These are phyloP conservation scores for Poecilia wingei DNA, from an alignment of 2,797 vertebrate genomes.

Conservation along the genomic window DNA sequence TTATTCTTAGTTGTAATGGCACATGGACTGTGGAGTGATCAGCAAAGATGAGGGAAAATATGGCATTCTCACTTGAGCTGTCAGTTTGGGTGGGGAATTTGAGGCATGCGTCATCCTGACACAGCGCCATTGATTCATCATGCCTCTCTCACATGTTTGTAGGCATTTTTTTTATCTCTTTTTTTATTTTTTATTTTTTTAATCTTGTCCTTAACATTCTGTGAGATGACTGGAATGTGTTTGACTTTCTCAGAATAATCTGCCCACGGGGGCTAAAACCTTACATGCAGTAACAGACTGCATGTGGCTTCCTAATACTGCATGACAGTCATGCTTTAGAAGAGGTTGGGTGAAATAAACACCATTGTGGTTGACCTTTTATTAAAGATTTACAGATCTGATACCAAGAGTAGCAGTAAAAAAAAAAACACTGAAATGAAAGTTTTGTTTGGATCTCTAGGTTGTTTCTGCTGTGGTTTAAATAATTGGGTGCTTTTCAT, in stretches of 20 bases:
- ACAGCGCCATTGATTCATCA: conserved; percentile 23
- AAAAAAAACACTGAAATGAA: background rate
- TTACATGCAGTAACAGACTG: background rate
- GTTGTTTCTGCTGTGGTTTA: background rate
- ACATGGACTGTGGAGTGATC: conserved; percentile 41
- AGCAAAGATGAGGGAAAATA: conserved; percentile 53
- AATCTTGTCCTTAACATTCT: background rate
- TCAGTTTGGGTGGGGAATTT: conserved; percentile 36
- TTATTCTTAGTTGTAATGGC: conserved; percentile 47
- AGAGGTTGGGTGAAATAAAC: background rate
- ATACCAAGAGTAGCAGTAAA: conserved; percentile 1
- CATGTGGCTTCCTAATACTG: background rate
- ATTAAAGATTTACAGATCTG: conserved; percentile 3
- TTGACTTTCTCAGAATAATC: conserved; percentile 12
- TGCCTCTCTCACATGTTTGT: conserved; percentile 4
- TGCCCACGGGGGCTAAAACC: background rate
- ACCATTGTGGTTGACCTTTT: background rate
- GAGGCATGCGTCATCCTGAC: conserved; percentile 7
- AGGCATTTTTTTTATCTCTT: background rate
- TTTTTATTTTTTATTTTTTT: background rate
- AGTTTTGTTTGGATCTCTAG: conserved; percentile 8
- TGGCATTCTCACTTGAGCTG: conserved; percentile 46
- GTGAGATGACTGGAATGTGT: background rate
- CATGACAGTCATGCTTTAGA: background rate
- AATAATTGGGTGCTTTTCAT: background rate